Percentiles rank a stretch among this genome's conserved stretches.
Evolutionary conservation across 2,888 invertebrate species (phyloP).

Genomic region (Eueremaeus valkanovi): DNA sequence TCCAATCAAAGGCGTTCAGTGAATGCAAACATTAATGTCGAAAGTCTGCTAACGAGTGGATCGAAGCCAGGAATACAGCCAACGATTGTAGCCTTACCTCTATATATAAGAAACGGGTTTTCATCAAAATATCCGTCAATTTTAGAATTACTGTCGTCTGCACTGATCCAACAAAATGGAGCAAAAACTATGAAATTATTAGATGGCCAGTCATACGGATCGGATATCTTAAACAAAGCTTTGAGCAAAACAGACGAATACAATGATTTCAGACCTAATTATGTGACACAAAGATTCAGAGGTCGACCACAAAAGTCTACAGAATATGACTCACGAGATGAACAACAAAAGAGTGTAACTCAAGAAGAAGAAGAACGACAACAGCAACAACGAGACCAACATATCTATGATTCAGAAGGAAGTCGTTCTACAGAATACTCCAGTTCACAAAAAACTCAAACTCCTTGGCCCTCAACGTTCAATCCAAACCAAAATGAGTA

Average conservation of each 20-base stretch:
- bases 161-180: background rate
- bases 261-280: background rate
- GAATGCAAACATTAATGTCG: background rate
- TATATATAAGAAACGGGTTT: constrained; percentile 9
- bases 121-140: constrained; percentile 9
- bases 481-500: background rate
- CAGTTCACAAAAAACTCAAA: constrained; percentile 2
- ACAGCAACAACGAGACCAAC: background rate
- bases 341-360: background rate
- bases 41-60: background rate
- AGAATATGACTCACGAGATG: background rate
- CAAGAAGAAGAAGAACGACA: too few species aligned
- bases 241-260: background rate
- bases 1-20: background rate
- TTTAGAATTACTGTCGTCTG: background rate
- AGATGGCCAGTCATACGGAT: background rate
- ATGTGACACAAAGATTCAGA: background rate
- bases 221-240: background rate
- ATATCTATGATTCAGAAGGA: background rate
- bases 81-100: constrained; percentile 30
- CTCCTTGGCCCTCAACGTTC: background rate
- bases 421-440: background rate
- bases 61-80: constrained; percentile 1
- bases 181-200: background rate
- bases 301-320: background rate